Evolutionary conservation across 2,113 vertebrate genomes (phyloP).

Genomic region (Dicaeum eximium): DNA sequence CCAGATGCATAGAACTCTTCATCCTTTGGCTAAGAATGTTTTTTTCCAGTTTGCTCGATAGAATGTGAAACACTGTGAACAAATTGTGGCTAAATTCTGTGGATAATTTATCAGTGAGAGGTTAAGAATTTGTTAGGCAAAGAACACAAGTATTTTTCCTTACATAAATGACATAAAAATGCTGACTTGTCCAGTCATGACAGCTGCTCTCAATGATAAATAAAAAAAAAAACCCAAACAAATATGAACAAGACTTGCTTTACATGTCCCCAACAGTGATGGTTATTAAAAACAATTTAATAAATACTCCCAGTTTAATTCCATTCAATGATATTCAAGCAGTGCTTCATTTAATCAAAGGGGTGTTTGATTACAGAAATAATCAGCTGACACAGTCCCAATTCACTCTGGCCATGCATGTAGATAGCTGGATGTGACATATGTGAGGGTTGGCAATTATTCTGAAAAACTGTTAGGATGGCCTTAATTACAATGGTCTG

Average conservation of each 20-base stretch:
- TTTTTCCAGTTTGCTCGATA: not conserved
- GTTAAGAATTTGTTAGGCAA: not conserved
- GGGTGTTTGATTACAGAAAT: constrained; percentile 20
- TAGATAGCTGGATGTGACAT: not conserved
- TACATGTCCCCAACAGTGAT: not conserved
- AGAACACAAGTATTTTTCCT: not conserved
- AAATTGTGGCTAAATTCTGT: not conserved
- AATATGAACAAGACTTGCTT: not conserved
- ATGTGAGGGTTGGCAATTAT: not conserved
- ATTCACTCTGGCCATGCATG: not conserved
- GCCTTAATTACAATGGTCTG: not conserved
- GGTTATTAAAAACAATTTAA: constrained; percentile 2
- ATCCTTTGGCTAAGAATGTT: not conserved
- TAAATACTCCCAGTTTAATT: constrained; percentile 19
- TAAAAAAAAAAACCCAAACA: not conserved
- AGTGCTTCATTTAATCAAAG: constrained; percentile 9
- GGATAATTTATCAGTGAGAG: not conserved
- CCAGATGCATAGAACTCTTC: not conserved
- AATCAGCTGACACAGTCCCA: constrained; percentile 6
- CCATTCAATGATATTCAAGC: not conserved
- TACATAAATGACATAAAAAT: not conserved
- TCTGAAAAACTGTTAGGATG: not conserved
- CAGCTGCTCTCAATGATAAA: not conserved
- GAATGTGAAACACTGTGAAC: not conserved
- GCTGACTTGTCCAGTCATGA: not conserved